Percentiles rank a stretch among this genome's conserved stretches.
These are phyloP conservation scores for Noctua janthe DNA, from an alignment of 2,888 invertebrate genomes.

Conservation along the genomic window DNA sequence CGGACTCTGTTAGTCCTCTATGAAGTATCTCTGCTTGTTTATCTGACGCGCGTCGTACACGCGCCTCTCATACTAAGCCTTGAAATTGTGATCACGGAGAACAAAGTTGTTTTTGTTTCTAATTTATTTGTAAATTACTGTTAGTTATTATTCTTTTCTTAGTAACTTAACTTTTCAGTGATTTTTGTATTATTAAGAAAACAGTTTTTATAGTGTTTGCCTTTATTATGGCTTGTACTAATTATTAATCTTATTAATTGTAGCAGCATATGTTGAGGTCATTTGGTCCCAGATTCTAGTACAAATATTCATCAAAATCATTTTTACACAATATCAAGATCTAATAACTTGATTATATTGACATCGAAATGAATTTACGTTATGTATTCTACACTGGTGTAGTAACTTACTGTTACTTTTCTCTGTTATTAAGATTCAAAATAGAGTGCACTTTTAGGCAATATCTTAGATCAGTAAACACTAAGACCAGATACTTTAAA, in stretches of 20 bases:
- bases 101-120: constrained; percentile 90
- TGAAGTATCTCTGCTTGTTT: constrained; percentile 75
- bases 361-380: constrained; percentile 43
- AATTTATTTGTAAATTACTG: constrained; percentile 89
- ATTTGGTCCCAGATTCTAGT: constrained; percentile 86
- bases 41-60: constrained; percentile 44
- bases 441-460: constrained; percentile 75
- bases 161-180: constrained; percentile 70
- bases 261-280: constrained; percentile 70
- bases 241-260: constrained; percentile 65
- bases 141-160: constrained; percentile 82
- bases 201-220: constrained; percentile 73
- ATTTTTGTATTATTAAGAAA: constrained; percentile 74
- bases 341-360: constrained; percentile 26
- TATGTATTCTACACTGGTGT: constrained; percentile 38
- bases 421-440: constrained; percentile 63
- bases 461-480: constrained; percentile 73
- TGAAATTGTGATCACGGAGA: constrained; percentile 86
- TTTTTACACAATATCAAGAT: constrained; percentile 56
- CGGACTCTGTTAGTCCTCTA: constrained; percentile 68
- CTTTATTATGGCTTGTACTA: constrained; percentile 72
- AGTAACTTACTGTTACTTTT: constrained; percentile 54
- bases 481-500: constrained; percentile 49
- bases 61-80: constrained; percentile 74
- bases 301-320: constrained; percentile 74